These are phyloP conservation scores for Benthosema pterotum DNA, from an alignment of 2,797 vertebrate genomes.

Conservation along the genomic window DNA sequence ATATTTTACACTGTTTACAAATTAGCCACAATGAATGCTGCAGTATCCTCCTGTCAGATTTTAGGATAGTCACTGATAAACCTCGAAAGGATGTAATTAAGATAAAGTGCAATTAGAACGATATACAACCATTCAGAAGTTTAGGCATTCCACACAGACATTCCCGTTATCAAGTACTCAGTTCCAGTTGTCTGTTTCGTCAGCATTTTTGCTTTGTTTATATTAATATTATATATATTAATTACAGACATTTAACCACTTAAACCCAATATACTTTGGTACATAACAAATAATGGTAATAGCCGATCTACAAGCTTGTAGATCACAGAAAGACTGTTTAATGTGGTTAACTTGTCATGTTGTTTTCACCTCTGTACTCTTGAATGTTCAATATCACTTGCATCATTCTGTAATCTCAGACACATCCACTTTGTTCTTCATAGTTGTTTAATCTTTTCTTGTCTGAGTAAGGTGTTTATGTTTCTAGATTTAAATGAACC, in stretches of 20 bases:
- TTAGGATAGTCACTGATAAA: conserved; percentile 50
- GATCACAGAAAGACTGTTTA: too few species aligned
- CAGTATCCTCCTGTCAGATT: conserved; percentile 65
- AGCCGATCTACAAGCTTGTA: neutral
- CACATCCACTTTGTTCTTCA: conserved; percentile 17
- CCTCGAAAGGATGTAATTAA: conserved; percentile 59
- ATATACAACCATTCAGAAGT: conserved; percentile 52
- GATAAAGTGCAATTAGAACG: conserved; percentile 85
- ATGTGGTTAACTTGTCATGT: conserved; percentile 4
- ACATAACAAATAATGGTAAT: too few species aligned
- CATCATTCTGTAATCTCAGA: conserved; percentile 18
- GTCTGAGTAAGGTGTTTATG: conserved; percentile 13
- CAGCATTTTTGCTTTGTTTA: conserved; percentile 10
- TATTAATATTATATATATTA: neutral
- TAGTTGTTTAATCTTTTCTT: conserved; percentile 2
- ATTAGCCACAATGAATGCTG: conserved; percentile 81
- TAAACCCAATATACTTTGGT: too few species aligned
- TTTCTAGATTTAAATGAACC: conserved; percentile 4
- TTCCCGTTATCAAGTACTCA: conserved; percentile 64
- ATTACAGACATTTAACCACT: conserved; percentile 6
- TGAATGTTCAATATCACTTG: neutral
- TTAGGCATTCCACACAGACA: conserved; percentile 68
- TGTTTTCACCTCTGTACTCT: conserved; percentile 22
- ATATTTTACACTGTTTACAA: conserved; percentile 83
- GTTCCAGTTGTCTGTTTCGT: conserved; percentile 19